Evolutionary conservation across 2,797 vertebrate species (phyloP).

Genomic region (Austrolebias charrua): DNA sequence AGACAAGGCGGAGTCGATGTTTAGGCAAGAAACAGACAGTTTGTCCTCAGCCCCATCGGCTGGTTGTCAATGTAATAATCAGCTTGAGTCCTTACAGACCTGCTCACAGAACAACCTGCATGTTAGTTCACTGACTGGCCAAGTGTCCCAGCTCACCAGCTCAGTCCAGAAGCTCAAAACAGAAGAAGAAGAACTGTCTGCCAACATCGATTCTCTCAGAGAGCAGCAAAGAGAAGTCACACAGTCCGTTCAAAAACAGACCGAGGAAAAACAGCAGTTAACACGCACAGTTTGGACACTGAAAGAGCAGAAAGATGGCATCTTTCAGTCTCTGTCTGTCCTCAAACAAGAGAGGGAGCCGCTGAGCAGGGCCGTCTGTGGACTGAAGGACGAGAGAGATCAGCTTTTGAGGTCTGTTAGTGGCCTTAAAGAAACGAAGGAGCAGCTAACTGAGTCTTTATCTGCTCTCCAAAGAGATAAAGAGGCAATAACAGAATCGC

Average conservation of each 20-base stretch:
- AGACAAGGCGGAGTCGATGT: conserved; percentile 19
- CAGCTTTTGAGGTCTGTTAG: conserved; percentile 42
- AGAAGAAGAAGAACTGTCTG: conserved; percentile 57
- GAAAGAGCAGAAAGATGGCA: conserved; percentile 68
- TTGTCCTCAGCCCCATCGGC: conserved; percentile 12
- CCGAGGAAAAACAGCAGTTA: conserved; percentile 76
- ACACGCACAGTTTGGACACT: conserved; percentile 73
- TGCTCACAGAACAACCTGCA: conserved; percentile 12
- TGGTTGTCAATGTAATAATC: conserved; percentile 18
- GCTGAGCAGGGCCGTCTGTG: conserved; percentile 49
- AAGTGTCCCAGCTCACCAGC: conserved; percentile 32
- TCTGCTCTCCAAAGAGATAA: conserved; percentile 53
- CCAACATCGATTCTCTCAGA: conserved; percentile 54
- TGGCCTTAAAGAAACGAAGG: conserved; percentile 57
- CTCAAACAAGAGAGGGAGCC: conserved; percentile 65
- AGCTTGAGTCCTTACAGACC: neutral
- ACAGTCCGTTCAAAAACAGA: conserved; percentile 62
- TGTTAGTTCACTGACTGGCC: conserved; percentile 27
- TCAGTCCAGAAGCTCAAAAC: conserved; percentile 54
- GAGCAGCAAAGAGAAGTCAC: conserved; percentile 63
- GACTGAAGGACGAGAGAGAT: conserved; percentile 58
- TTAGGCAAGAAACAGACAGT: conserved; percentile 3
- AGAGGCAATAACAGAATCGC: conserved; percentile 38
- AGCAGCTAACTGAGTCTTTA: conserved; percentile 41
- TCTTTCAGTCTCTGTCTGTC: conserved; percentile 43